Percentiles rank a stretch among this genome's conserved stretches.
These are phyloP conservation scores for Luidia sarsii DNA, from an alignment of 53 echinoderm and acorn worm species.

Conservation along the genomic window DNA sequence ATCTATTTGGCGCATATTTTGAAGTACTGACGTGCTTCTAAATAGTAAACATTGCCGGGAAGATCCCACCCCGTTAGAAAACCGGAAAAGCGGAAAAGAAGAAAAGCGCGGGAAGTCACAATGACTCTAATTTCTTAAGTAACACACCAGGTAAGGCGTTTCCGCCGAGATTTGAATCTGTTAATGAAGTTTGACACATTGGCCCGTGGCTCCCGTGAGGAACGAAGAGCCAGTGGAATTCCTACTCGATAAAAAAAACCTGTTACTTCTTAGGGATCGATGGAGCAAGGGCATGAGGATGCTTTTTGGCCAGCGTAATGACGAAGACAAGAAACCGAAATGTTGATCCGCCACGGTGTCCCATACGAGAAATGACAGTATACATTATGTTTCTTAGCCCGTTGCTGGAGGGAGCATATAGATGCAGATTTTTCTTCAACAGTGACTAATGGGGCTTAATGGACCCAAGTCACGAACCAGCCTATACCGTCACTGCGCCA, in stretches of 20 bases:
- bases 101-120: conserved; percentile 20
- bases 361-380: conserved; percentile 56
- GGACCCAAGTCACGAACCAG: conserved; percentile 51
- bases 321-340: conserved; percentile 21
- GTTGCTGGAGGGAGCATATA: conserved; percentile 43
- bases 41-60: too few relatives aligned
- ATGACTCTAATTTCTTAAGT: conserved; percentile 27
- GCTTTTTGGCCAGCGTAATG: neutral
- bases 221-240: neutral
- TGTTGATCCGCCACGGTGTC: conserved; percentile 47
- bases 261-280: conserved; percentile 31
- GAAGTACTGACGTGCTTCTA: too few relatives aligned
- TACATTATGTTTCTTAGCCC: conserved; percentile 57
- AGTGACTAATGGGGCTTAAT: conserved; percentile 50
- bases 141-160: conserved; percentile 5
- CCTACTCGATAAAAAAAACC: conserved; percentile 3
- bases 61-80: too few relatives aligned
- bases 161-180: conserved; percentile 33
- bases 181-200: conserved; percentile 53
- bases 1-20: too few relatives aligned
- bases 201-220: conserved; percentile 11
- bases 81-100: neutral
- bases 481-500: conserved; percentile 14
- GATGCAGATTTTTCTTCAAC: conserved; percentile 28
- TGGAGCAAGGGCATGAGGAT: neutral